Base-by-base conservation (phyloP, 2,113 vertebrate species). In the Hepsetus odoe region DNA sequence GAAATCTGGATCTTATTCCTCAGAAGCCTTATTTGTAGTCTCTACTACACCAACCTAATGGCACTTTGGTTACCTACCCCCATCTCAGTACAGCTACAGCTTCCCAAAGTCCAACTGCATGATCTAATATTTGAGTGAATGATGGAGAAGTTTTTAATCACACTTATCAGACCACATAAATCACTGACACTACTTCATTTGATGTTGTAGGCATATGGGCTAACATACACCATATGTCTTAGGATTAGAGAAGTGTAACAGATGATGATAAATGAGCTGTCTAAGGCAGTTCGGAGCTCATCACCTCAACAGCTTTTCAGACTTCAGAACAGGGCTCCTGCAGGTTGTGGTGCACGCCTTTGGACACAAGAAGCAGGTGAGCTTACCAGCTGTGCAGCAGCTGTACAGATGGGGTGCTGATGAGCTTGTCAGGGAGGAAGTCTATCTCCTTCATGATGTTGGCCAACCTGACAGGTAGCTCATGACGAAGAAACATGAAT, bases 381-480 rank as follows among this genome's bases (percentile, higher is more conserved):
- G 40, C 44, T 90, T 91, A 99, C 98, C 98, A 99, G 87, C 95
- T 97, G 73, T 92, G 96, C 59, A 99, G 95, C 70, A 98, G 84
- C 44, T 96, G 94, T 3, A 99, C 92, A 0, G 98, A 98, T 26
- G 97, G 94, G 40, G 97, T 98, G 66, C 92, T 49, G 1, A 97
- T 86, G 59, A 99, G 88, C 77, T 90, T 94, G 82, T 95, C 94
- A 9, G 98, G 98, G 72, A 99, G 96, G 42, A 97, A 95, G 80
- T 98, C 95, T 0, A 99, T 98, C 89, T 99, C 98, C 77, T 92
- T 96, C 91, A 99, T 93, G 84, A 99, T 99, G 87, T 99, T 99
- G 75, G 97, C 96, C 80, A 99, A 90, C 81, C 97, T 91, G 77
- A 99, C 97, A 5, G 97, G 96, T 87, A 99, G 94, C 80, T 99